These are phyloP conservation scores for Hycleus cichorii DNA, from an alignment of 1,140 invertebrate genomes.

Conservation along the genomic window DNA sequence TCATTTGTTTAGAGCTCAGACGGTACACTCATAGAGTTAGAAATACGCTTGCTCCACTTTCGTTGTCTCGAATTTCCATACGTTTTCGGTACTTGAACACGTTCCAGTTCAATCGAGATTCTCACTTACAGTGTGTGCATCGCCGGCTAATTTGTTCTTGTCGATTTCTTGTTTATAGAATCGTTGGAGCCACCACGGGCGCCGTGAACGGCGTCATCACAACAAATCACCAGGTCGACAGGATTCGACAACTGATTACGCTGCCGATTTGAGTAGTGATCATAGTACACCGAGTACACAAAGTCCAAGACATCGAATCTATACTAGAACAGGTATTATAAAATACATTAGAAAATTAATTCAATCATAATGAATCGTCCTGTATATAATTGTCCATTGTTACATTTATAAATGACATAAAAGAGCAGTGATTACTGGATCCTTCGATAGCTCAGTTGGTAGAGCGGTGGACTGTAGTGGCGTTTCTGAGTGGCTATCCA, in stretches of 20 bases:
- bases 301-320: slow-evolving; percentile 53
- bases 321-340: slow-evolving; percentile 41
- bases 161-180: slow-evolving; percentile 40
- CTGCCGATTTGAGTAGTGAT: slow-evolving; percentile 64
- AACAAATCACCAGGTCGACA: slow-evolving; percentile 43
- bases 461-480: slow-evolving; percentile 39
- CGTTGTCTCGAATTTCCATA: no score
- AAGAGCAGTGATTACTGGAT: not conserved
- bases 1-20: no score
- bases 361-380: not conserved
- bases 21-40: no score
- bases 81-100: no score
- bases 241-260: slow-evolving; percentile 56
- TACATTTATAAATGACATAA: not conserved
- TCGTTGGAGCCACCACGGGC: slow-evolving; percentile 58
- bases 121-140: no score
- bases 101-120: no score
- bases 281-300: slow-evolving; percentile 62
- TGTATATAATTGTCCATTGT: no score
- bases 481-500: slow-evolving; percentile 23
- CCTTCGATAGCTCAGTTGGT: slow-evolving; percentile 40
- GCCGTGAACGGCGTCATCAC: slow-evolving; percentile 50
- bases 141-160: no score
- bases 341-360: not conserved
- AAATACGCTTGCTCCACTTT: no score